phyloP scores from a whole-genome alignment of 2,113 vertebrate genomes.

The Panthera tigris region DNA sequence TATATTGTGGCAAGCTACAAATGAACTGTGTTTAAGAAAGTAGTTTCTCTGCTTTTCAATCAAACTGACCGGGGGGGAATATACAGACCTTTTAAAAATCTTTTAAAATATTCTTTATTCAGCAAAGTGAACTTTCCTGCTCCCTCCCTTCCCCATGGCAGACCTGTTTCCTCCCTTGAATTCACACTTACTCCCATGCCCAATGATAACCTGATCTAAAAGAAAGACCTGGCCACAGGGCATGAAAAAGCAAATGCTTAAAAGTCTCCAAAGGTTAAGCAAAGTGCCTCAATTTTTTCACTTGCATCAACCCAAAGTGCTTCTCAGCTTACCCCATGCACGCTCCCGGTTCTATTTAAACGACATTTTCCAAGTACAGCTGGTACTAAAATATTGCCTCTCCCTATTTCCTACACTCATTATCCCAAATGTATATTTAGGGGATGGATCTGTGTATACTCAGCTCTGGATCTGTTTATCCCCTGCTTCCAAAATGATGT shows the following conservation, averaged over 20 bases:
- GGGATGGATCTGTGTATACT: background rate
- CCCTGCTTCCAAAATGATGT: accelerated
- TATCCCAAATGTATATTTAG: background rate
- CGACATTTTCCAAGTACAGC: background rate
- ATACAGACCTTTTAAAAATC: background rate
- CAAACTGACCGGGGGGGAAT: background rate
- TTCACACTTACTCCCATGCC: background rate
- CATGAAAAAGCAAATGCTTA: background rate
- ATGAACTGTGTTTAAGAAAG: slow-evolving; percentile 21
- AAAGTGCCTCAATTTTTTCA: background rate
- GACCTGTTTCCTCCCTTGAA: background rate
- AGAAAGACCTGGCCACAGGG: background rate
- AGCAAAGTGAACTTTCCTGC: background rate
- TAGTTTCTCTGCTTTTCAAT: background rate
- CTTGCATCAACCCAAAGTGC: background rate
- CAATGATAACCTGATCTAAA: background rate
- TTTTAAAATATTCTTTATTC: background rate
- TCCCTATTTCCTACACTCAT: background rate
- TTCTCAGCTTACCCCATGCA: background rate
- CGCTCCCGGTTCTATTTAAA: background rate
- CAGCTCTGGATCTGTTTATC: background rate
- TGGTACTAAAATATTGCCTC: background rate
- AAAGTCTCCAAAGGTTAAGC: background rate
- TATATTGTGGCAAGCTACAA: background rate
- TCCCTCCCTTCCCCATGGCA: background rate